Base-by-base conservation (phyloP, 2,888 invertebrate genomes). In the Plebejus melissa region DNA sequence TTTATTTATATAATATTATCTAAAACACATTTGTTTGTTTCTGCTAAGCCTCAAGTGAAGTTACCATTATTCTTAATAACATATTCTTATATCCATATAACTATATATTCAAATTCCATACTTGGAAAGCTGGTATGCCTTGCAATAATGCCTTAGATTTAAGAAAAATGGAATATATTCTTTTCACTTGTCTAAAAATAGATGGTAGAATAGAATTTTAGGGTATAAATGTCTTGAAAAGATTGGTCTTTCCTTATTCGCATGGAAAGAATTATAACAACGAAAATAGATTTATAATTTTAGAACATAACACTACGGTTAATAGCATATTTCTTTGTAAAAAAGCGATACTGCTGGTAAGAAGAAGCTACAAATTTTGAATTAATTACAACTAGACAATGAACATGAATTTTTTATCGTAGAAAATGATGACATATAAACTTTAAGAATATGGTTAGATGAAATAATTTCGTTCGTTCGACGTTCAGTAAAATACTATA, bases 91-190 rank as follows among this genome's bases (percentile, higher is more conserved):
- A 65, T 32, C 32, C 65, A 65, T 65, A 36, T 32, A 54, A 54
- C 54, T 65, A 28, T 65, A 65, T 65, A 65, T 65, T 65, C 16
- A 65, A 32, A 32, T 65, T 65, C 22, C 41, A 70, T 54, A 50
- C 13, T 16, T 16, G 50, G 32, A 54, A 72, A 22, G 72, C 50
- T 72, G 72, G 72, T 72, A 72, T 54, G 50, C 72, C 72, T 72
- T 72, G 72, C 50, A 72, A 72, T 72, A 72, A 72, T 28, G 41
- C 22, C 50, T 41, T 72, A 72, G 72, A 32, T 32, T 54, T 72
- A 72, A 72, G 54, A 6, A 16, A 54, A 54, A 54, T 0, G 41
- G 11, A 65, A 32, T 65, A 16, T 16, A 65, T 65, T 65, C 4
- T 65, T 65, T 36, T 16, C 13, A 65, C 65, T 13, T 32, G 32